Evolutionary conservation across 2,113 vertebrate species (phyloP), one percentile per base, ranked within the genome.

Genomic region (Poeciliopsis retropinna): DNA sequence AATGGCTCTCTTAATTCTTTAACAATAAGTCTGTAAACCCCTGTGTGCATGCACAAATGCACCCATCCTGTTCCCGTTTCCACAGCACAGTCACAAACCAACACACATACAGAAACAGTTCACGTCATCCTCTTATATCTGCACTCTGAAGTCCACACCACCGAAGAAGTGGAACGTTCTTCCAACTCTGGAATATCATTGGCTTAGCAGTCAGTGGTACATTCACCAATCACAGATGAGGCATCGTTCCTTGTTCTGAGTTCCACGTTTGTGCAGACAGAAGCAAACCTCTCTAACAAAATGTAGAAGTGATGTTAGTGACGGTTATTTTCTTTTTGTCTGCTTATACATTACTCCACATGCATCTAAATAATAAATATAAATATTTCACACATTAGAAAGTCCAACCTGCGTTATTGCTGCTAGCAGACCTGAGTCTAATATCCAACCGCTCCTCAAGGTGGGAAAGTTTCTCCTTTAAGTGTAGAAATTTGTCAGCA

Each of bases 331-430:
- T 62, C 54, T 6, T 19, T 47, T 47, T n/a, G 47, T 27, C 62
- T 61, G 70, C 64, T 65, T 34, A 54, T 57, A 62, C 81, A 82
- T 78, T 88, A 41, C 15, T 27, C 79, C 74, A 65, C 73, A 57
- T 7, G 84, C 37, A 73, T 47, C 0, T 70, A 31, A 29, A 77
- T 62, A 87, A 91, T 90, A 87, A 90, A 91, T 86, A 92, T 6
- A 82, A 90, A 89, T 61, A 76, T 75, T 79, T 88, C 78, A 91
- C 81, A 88, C 75, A 84, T 76, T 88, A 88, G 10, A 88, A 92
- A 91, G 80, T 82, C 70, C 74, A 91, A 83, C 73, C 87, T 12
- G 8, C 78, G 64, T 92, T 94, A 94, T 94, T 95, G 94, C 92
- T 93, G 86, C 68, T 84, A 66, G 86, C 73, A 44, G 82, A 89